phyloP scores from a whole-genome alignment of 1,140 invertebrate species.

The Luehdorfia chinensis region DNA sequence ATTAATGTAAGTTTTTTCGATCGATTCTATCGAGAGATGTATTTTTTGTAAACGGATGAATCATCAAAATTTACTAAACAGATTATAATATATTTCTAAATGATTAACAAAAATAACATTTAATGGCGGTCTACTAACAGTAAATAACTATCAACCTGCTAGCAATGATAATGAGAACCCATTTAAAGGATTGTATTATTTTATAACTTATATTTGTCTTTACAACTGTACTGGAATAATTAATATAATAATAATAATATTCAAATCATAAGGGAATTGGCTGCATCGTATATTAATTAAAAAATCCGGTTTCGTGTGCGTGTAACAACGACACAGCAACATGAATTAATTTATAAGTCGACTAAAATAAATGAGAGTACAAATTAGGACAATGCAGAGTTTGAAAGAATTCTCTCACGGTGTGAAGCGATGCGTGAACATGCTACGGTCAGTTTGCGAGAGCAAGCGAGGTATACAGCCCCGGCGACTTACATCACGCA shows the following conservation, averaged over 20 bases:
- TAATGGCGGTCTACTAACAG: too few relatives aligned
- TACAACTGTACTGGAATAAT: too few relatives aligned
- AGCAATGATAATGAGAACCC: too few relatives aligned
- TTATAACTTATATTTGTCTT: too few relatives aligned
- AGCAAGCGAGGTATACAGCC: conserved; percentile 17
- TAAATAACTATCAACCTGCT: too few relatives aligned
- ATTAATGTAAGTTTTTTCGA: too few relatives aligned
- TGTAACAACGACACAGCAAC: conserved; percentile 1
- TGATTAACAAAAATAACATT: too few relatives aligned
- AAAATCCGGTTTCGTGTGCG: background rate
- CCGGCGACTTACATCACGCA: conserved; percentile 29
- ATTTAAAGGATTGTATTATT: too few relatives aligned
- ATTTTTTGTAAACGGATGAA: too few relatives aligned
- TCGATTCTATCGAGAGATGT: too few relatives aligned
- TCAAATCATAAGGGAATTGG: background rate
- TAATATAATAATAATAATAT: background rate
- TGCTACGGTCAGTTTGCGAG: conserved; percentile 59
- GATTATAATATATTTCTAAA: too few relatives aligned
- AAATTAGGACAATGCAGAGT: conserved; percentile 56
- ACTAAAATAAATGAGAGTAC: conserved; percentile 49
- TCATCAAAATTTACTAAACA: too few relatives aligned
- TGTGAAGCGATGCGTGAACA: conserved; percentile 53
- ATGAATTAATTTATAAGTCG: conserved; percentile 30
- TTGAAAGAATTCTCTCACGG: conserved; percentile 60
- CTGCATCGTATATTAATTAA: conserved; percentile 1